phyloP scores from a whole-genome alignment of 2,797 vertebrate species.

The Furcifer pardalis region DNA sequence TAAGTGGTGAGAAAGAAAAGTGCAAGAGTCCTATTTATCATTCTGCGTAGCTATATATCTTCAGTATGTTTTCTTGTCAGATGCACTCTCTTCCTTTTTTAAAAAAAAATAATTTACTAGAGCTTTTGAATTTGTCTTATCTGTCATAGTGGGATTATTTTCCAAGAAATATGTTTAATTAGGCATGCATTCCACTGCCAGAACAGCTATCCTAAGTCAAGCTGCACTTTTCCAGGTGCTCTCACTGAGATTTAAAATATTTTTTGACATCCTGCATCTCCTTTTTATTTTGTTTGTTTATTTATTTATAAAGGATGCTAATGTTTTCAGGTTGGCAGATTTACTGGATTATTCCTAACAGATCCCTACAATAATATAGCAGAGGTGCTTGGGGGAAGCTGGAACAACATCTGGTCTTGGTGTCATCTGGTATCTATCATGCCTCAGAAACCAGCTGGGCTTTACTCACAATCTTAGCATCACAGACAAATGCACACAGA shows the following conservation, averaged over 20 bases:
- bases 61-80: constrained; percentile 20
- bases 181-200: constrained; percentile 28
- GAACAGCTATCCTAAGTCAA: constrained; percentile 54
- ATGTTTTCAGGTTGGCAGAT: background rate
- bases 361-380: background rate
- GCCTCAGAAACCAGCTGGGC: background rate
- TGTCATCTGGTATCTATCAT: background rate
- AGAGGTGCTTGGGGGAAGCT: background rate
- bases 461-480: background rate
- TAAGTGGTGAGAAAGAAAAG: background rate
- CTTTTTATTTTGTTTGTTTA: background rate
- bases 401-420: background rate
- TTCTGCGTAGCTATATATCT: constrained; percentile 11
- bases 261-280: background rate
- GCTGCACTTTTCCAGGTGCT: constrained; percentile 48
- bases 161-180: constrained; percentile 48
- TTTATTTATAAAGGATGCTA: background rate
- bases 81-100: background rate
- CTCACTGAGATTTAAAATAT: constrained; percentile 31
- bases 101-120: constrained; percentile 40
- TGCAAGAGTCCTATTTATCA: background rate
- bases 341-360: background rate
- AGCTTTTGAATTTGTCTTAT: constrained; percentile 36
- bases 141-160: constrained; percentile 41
- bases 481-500: background rate